A percentile compares a stretch with the other conserved stretches of the same genome.
Evolutionary conservation across 1,140 invertebrate genomes (phyloP).

Genomic region (Drosophila sproati): DNA sequence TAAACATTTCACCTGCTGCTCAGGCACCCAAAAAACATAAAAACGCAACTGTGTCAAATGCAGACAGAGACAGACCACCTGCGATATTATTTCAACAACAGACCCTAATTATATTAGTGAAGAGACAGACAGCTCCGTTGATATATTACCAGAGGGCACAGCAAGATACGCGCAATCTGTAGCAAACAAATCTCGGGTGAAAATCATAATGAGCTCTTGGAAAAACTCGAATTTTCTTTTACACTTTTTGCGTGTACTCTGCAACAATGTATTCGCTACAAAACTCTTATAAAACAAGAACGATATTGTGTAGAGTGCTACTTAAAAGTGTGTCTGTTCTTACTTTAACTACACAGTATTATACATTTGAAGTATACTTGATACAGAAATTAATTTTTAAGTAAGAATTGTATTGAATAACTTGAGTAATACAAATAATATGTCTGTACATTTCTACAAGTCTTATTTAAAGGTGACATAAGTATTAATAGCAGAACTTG

Average conservation of each 20-base stretch:
- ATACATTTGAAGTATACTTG: not conserved
- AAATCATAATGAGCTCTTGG: conserved; percentile 70
- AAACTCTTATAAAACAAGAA: not conserved
- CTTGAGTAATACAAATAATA: no score
- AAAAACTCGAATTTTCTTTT: conserved; percentile 48
- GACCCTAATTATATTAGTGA: conserved; percentile 79
- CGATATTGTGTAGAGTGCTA: not conserved
- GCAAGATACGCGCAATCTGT: conserved; percentile 53
- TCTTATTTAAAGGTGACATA: no score
- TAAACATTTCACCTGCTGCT: conserved; percentile 61
- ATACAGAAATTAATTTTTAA: not conserved
- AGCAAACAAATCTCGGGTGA: conserved; percentile 58
- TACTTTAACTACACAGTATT: not conserved
- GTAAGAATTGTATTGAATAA: no score
- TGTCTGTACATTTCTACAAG: no score
- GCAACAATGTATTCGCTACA: not conserved
- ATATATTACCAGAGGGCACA: conserved; percentile 61
- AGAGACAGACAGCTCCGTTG: conserved; percentile 65
- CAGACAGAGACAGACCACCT: conserved; percentile 25
- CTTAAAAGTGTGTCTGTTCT: not conserved
- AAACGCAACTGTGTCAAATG: conserved; percentile 74
- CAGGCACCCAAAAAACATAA: conserved; percentile 5
- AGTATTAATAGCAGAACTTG: no score
- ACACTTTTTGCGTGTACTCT: conserved; percentile 6
- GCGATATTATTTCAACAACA: conserved; percentile 69